A percentile compares a stretch with the other conserved stretches of the same genome.
These are phyloP conservation scores for Anguilla marmorata DNA, from an alignment of 2,797 vertebrate genomes.

Conservation along the genomic window DNA sequence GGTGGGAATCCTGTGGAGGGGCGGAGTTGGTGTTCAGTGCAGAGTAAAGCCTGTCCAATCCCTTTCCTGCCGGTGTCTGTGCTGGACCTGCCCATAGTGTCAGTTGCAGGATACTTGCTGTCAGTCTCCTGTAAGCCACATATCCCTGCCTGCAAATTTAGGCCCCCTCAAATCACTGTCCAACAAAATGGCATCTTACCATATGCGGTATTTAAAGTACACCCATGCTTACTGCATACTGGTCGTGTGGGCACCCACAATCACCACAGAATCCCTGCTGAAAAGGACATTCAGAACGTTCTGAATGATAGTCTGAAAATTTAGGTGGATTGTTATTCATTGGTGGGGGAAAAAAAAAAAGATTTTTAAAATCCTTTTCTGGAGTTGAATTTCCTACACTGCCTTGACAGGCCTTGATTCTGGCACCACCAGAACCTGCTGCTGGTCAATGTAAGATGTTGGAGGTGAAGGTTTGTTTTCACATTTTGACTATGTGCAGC, in stretches of 20 bases:
- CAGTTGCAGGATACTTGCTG: slow-evolving; percentile 59
- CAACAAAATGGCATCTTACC: neutral
- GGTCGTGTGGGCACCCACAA: neutral
- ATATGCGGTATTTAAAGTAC: neutral
- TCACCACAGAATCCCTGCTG: neutral
- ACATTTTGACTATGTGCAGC: neutral
- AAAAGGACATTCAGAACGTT: neutral
- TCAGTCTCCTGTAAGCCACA: slow-evolving; percentile 48
- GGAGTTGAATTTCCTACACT: neutral
- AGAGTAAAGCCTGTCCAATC: slow-evolving; percentile 43
- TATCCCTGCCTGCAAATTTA: neutral
- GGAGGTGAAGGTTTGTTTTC: slow-evolving; percentile 11
- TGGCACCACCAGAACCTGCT: neutral
- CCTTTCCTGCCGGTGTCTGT: slow-evolving; percentile 48
- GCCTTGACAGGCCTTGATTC: neutral
- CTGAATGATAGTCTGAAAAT: neutral
- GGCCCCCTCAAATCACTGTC: neutral
- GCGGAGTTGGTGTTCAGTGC: neutral
- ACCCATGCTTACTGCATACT: neutral
- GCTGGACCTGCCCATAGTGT: slow-evolving; percentile 54
- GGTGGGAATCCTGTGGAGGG: neutral
- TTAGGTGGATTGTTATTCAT: neutral
- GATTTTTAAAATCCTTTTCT: neutral
- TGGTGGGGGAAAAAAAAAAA: neutral
- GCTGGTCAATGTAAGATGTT: neutral